Evolutionary conservation across 2,797 vertebrate genomes (phyloP), one percentile per base, ranked within the genome.

Genomic region (Picus viridis): DNA sequence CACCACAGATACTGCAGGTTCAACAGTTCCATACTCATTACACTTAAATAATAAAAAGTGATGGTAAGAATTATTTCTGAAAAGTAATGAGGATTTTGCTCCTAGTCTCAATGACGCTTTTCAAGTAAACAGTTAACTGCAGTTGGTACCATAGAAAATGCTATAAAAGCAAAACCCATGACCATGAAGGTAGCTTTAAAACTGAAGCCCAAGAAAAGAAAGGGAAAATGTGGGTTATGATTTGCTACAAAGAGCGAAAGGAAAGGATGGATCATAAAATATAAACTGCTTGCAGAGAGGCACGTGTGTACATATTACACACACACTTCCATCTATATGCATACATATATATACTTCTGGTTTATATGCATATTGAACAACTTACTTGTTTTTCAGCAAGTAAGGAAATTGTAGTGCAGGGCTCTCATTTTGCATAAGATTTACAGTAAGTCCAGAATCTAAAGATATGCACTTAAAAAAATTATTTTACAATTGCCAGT

Each of bases 61-160:
- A 80, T 57, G 53, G 29, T 14, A 83, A 69, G 12, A 85, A 69
- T 68, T 85, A 68, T 71, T 74, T 90, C 63, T 58, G 49, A 83
- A 83, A 80, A 91, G 27, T 63, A 88, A 34, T 12, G 7, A 58
- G 19, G 39, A 57, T n/a, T 76, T 73, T 83, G 74, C 64, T n/a
- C 24, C 47, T 45, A 62, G 12, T 68, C 39, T 88, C n/a, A 78
- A 54, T 61, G 20, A 89, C 82, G 45, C 16, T 86, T 89, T 84
- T 61, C 61, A 93, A 92, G 88, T 54, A 83, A 88, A 74, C 56
- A 59, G 10, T 61, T 76, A 76, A 77, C 34, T 92, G 78, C 62
- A 90, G 22, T 17, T 80, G 30, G 47, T 53, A 81, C 16, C 32
- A 63, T 1, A 43, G 54, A 74, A 89, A 83, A 75, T 16, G 7